Base-by-base conservation (phyloP, 2,797 vertebrate genomes). In the Lutjanus argentimaculatus region DNA sequence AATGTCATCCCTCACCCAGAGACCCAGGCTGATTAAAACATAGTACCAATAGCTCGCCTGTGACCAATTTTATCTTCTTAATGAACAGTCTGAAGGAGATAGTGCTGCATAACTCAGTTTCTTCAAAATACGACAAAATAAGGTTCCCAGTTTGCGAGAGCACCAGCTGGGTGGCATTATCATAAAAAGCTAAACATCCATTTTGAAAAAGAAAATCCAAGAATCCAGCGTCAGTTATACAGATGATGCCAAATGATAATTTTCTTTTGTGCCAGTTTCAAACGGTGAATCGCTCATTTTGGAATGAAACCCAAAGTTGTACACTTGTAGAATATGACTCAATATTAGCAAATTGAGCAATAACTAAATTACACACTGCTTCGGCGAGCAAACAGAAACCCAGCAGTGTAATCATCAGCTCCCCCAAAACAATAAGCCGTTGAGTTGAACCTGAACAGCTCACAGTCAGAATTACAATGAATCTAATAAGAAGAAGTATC, bases 1-100 rank as follows among this genome's bases (percentile, higher is more conserved):
- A 84, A 82, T 87, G 83, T 84, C 86, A 84, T 78, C 59, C 42
- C 25, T 69, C 66, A 82, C 36, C 75, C 59, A 19, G 80, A 85
- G 70, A 87, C 59, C 4, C 9, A 1, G 52, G 71, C 56, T 84
- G 83, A 87, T 77, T 82, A 80, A 75, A 67, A 80, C 70, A 21
- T 48, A 15, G 69, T 17, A 76, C 57, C 74, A 61, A 51, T 22
- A 66, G 46, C 55, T 83, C 17, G 1, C 43, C 70, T 80, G 71
- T 7, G 81, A 80, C 48, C 45, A 64, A 7, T 51, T 67, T 14
- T 30, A 67, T 65, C 53, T 25, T 67, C 63, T 7, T 77, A 75
- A 79, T 74, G 62, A 84, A 77, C 42, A 75, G 65, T 55, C 51
- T 72, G 25, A 42, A 19, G 4, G 11, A 79, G 63, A 53, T 1